phyloP scores from a whole-genome alignment of 2,113 vertebrate genomes.

The Amblyopsis rosae region DNA sequence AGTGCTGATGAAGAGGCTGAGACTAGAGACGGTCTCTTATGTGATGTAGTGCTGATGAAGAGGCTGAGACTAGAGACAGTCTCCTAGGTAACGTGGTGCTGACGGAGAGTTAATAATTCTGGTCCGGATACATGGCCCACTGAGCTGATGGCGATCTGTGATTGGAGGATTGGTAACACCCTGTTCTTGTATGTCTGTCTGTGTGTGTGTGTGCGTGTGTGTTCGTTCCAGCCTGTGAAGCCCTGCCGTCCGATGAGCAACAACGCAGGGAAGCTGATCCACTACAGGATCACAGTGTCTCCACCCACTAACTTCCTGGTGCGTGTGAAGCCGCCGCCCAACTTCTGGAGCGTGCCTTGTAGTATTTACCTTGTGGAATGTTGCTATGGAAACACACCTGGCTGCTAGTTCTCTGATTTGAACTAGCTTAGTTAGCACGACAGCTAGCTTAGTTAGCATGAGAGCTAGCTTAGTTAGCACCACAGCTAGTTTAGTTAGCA shows the following conservation, averaged over 20 bases:
- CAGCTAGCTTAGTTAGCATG: too few species aligned
- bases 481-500: too few species aligned
- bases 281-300: constrained; percentile 97
- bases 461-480: too few species aligned
- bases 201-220: neutral
- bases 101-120: too few species aligned
- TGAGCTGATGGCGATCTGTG: too few species aligned
- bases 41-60: too few species aligned
- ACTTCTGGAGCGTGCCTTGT: neutral
- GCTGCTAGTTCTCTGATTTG: neutral
- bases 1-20: too few species aligned
- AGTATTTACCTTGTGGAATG: neutral
- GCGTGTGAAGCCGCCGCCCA: constrained; percentile 50
- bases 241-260: constrained; percentile 92
- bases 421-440: neutral
- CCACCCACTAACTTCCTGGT: constrained; percentile 99
- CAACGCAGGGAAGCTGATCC: constrained; percentile 92
- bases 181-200: neutral
- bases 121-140: too few species aligned
- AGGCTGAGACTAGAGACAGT: too few species aligned
- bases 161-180: too few species aligned
- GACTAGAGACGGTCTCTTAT: too few species aligned
- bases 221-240: constrained; percentile 81
- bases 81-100: too few species aligned
- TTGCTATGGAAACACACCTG: neutral